Conservation (phyloP, 2,888 invertebrate genomes). For the Melinaea marsaeus region DNA sequence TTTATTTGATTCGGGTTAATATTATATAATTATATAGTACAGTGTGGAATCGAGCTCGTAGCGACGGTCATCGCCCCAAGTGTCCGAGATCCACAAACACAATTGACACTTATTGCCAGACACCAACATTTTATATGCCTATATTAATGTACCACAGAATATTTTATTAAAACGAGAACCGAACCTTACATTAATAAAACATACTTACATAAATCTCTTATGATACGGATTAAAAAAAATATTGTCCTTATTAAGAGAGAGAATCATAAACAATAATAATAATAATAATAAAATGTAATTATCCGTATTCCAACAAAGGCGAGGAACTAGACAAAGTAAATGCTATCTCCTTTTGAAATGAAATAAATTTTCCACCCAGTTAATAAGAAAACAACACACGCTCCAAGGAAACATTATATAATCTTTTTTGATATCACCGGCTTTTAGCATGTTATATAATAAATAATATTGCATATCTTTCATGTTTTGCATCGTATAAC, state of each 20-base stretch:
- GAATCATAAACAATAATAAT: constrained; percentile 1
- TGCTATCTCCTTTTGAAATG: not conserved
- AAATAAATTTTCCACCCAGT: not conserved
- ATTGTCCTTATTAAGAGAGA: not conserved
- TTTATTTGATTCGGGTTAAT: too few species aligned
- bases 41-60: not conserved
- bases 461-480: constrained; percentile 45
- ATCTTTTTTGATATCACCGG: constrained; percentile 3
- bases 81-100: constrained; percentile 2
- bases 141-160: not conserved
- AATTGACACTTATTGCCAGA: constrained; percentile 7
- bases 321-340: not conserved
- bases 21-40: not conserved
- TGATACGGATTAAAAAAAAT: not conserved
- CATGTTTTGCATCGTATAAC: constrained; percentile 42
- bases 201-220: not conserved
- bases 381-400: constrained; percentile 7
- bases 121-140: not conserved
- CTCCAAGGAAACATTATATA: constrained; percentile 10
- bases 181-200: too few species aligned
- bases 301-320: not conserved
- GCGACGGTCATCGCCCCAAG: constrained; percentile 1
- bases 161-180: too few species aligned
- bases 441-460: constrained; percentile 32
- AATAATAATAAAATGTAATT: too few species aligned